A percentile compares a stretch with the other conserved stretches of the same genome.
phyloP scores from a whole-genome alignment of 2,888 invertebrate genomes.

The Encarsia formosa region DNA sequence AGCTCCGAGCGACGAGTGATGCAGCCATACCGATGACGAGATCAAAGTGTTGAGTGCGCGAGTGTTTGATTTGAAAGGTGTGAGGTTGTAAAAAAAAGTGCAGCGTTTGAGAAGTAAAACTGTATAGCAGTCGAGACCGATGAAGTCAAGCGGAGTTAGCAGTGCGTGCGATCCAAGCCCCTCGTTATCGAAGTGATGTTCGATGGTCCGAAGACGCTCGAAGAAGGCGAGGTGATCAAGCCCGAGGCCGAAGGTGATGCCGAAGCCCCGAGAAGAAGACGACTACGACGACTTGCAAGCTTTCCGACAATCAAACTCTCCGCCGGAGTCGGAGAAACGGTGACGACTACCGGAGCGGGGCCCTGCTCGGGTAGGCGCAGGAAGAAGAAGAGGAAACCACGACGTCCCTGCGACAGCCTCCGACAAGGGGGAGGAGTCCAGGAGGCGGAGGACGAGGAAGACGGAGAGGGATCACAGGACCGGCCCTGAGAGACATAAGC shows the following conservation, averaged over 20 bases:
- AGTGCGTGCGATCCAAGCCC: not conserved
- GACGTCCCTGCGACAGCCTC: constrained; percentile 48
- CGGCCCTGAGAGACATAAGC: constrained; percentile 51
- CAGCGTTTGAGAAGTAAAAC: too few relatives aligned
- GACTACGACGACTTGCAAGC: too few relatives aligned
- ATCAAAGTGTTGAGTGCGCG: too few relatives aligned
- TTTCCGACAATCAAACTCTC: not conserved
- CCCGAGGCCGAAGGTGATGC: not conserved
- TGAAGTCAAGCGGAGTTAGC: not conserved
- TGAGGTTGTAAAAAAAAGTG: too few relatives aligned
- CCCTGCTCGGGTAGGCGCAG: constrained; percentile 48
- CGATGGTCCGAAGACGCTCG: constrained; percentile 20
- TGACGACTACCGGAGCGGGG: constrained; percentile 44
- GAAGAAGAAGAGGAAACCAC: too few relatives aligned
- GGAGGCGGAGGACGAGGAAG: too few relatives aligned
- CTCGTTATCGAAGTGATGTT: constrained; percentile 26
- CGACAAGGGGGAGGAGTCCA: constrained; percentile 48
- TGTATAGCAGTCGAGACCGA: too few relatives aligned
- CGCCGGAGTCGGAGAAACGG: constrained; percentile 13
- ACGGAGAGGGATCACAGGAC: constrained; percentile 43
- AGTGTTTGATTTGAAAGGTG: too few relatives aligned
- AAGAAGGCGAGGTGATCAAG: constrained; percentile 18
- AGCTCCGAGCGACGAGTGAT: too few relatives aligned
- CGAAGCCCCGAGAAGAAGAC: not conserved
- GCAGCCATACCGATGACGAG: too few relatives aligned